Conservation (phyloP, 2,113 vertebrate genomes). For the Pithys albifrons region DNA sequence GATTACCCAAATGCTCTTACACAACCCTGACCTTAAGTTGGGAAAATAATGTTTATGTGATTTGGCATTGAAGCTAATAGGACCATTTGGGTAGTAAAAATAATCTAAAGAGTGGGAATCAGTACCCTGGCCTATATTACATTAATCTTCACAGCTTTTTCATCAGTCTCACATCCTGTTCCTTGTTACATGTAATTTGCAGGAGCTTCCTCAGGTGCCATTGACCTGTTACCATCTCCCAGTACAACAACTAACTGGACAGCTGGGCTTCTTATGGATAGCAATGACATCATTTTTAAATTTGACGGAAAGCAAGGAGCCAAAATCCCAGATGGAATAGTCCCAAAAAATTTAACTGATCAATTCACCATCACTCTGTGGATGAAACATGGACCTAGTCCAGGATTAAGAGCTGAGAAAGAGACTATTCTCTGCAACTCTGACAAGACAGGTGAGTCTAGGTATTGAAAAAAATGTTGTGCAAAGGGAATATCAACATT, state of each 20-base stretch:
- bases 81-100: background rate
- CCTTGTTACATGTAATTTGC: background rate
- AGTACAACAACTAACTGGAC: slow-evolving; percentile 91
- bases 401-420: slow-evolving; percentile 92
- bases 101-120: background rate
- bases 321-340: slow-evolving; percentile 92
- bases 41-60: background rate
- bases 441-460: slow-evolving; percentile 90
- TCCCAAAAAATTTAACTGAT: slow-evolving; percentile 93
- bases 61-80: background rate
- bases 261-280: slow-evolving; percentile 85
- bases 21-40: background rate
- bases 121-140: background rate
- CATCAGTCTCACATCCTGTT: background rate
- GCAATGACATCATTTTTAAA: slow-evolving; percentile 89
- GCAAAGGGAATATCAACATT: background rate
- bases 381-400: slow-evolving; percentile 97
- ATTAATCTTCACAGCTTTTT: background rate
- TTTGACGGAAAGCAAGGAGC: slow-evolving; percentile 95
- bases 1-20: background rate
- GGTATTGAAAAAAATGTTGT: background rate
- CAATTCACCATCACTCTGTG: slow-evolving; percentile 96
- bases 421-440: slow-evolving; percentile 98
- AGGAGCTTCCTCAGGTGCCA: slow-evolving; percentile 95
- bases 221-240: slow-evolving; percentile 91